These are phyloP conservation scores for Daboia siamensis DNA, from an alignment of 2,113 vertebrate species.

Conservation along the genomic window DNA sequence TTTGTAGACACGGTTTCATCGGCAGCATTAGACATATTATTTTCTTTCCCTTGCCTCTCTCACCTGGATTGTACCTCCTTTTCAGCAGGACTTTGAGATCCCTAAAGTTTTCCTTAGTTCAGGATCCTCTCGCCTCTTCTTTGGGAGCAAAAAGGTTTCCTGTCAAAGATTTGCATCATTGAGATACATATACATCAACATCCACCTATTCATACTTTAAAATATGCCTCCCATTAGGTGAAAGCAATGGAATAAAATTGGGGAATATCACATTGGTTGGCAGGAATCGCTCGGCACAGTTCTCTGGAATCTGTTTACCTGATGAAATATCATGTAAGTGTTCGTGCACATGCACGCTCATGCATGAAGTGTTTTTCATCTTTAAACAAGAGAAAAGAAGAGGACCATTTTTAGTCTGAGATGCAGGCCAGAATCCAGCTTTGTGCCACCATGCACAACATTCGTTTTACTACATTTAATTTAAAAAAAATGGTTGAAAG, in stretches of 20 bases:
- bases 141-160: not conserved
- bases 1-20: not conserved
- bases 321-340: not conserved
- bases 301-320: not conserved
- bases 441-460: not conserved
- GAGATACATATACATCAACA: not conserved
- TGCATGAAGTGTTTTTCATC: not conserved
- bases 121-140: not conserved
- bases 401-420: not conserved
- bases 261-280: not conserved
- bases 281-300: not conserved
- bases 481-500: not conserved
- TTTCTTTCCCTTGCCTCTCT: not conserved
- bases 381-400: not conserved
- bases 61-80: not conserved
- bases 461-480: not conserved
- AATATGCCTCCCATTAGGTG: not conserved
- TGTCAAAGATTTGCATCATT: rapidly evolving
- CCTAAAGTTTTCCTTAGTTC: not conserved
- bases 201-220: not conserved
- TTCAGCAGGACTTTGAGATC: not conserved
- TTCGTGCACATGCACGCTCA: not conserved
- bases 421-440: not conserved
- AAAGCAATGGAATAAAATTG: not conserved
- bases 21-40: not conserved